Base-by-base conservation (phyloP, 2,113 vertebrate genomes). In the Andinoacara biseriatus region DNA sequence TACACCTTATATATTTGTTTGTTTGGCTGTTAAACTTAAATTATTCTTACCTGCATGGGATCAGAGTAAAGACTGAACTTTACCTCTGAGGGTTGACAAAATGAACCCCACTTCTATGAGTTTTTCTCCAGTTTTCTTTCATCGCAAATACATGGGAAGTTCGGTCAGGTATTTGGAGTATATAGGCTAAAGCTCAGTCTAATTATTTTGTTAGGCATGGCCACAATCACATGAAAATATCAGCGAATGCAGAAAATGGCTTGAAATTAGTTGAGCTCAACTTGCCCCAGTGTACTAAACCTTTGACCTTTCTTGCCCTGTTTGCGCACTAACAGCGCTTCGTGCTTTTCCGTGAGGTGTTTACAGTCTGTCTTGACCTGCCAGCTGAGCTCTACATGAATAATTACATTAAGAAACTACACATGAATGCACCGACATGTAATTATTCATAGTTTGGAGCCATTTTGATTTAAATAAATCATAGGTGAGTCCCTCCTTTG, bases 401-500 rank as follows among this genome's bases (percentile, higher is more conserved):
- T 80, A 82, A 85, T 81, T 57, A 35, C 77, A 78, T 69, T 46
- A 78, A 58, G 24, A 84, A 22, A 54, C 29, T 8, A 20, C 80
- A 62, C 57, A 56, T 14, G 43, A 72, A 87, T 43, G 78, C 81
- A 20, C 43, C 15, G 1, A 67, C 17, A 67, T 57, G 84, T 78
- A 82, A 87, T 84, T 87, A 86, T 89, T 88, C 67, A 85, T 74
- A n/a, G 52, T 85, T 88, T 57, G 1, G 3, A 83, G 85, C 43
- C 84, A 46, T 83, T 82, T 65, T 75, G 79, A 89, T 80, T 74
- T 87, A 59, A 91, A 90, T 86, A 86, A 87, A 88, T 90, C 89
- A 81, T 93, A 94, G 92, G 92, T 93, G 90, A 92, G 91, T 58
- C 22, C 58, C 82, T 83, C 57, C 90, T 83, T 81, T 49, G 81